These are phyloP conservation scores for Prenolepis imparis DNA, from an alignment of 2,888 invertebrate species.

Conservation along the genomic window DNA sequence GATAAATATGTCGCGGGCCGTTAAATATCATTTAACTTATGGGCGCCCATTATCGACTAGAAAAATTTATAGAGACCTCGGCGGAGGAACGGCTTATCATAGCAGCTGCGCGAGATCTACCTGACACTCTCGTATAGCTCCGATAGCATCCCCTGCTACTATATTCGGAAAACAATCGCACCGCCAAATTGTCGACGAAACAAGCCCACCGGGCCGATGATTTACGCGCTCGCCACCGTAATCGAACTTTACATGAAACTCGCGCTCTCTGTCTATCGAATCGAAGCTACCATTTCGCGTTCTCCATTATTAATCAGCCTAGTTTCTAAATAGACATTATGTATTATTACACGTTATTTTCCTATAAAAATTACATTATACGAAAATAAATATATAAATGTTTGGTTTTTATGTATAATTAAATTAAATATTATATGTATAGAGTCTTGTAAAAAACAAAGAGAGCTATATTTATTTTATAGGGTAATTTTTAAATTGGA, in stretches of 20 bases:
- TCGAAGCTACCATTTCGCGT: conserved; percentile 21
- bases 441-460: neutral
- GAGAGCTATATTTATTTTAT: neutral
- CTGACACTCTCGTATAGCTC: conserved; percentile 18
- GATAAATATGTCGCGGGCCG: conserved; percentile 43
- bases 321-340: neutral
- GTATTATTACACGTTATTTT: too few species aligned
- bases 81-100: conserved; percentile 27
- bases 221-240: conserved; percentile 23
- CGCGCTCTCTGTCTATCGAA: conserved; percentile 35
- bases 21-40: conserved; percentile 55
- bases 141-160: neutral
- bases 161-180: conserved; percentile 47
- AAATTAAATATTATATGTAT: conserved; percentile 2
- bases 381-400: too few species aligned
- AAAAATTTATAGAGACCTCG: conserved; percentile 39
- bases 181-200: conserved; percentile 31
- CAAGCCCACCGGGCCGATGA: conserved; percentile 15
- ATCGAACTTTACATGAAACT: conserved; percentile 39
- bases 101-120: conserved; percentile 34
- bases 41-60: conserved; percentile 46
- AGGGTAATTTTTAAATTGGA: neutral
- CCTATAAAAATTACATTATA: too few species aligned
- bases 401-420: neutral
- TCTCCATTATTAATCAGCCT: conserved; percentile 18